Conservation (phyloP, 2,797 vertebrate species). For the Brachyalestes nurse region DNA sequence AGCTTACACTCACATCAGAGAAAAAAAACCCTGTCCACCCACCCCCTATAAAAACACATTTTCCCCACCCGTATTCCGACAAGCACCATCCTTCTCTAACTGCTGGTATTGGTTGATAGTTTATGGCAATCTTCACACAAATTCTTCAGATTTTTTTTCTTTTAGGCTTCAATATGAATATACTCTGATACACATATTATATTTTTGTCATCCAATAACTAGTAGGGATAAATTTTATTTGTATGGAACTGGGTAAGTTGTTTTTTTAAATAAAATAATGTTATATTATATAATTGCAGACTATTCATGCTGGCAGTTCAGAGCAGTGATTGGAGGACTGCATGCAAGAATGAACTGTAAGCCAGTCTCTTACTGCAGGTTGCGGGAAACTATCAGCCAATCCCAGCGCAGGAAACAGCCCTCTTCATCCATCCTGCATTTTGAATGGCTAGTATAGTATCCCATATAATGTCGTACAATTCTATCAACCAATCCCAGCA, state of each 20-base stretch:
- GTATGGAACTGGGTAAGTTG: no score
- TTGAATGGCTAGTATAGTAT: not conserved
- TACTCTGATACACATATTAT: no score
- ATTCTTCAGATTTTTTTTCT: no score
- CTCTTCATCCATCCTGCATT: not conserved
- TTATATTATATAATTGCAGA: not conserved
- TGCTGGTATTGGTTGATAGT: not conserved
- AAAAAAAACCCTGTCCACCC: no score
- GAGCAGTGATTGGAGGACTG: not conserved
- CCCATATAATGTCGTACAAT: not conserved
- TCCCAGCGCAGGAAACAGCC: not conserved
- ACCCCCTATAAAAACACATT: not conserved
- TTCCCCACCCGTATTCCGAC: not conserved
- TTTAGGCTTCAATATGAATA: no score
- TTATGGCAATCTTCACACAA: not conserved
- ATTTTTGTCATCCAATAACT: no score
- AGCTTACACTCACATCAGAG: conserved; percentile 34
- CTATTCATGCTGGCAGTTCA: not conserved
- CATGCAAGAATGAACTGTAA: not conserved
- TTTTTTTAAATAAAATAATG: not conserved
- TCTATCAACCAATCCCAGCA: not conserved
- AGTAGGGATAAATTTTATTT: no score
- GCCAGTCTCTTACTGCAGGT: not conserved
- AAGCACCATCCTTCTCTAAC: not conserved
- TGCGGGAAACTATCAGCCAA: not conserved